Base-by-base conservation (phyloP, 2,888 invertebrate genomes). In the Heliconius sara region DNA sequence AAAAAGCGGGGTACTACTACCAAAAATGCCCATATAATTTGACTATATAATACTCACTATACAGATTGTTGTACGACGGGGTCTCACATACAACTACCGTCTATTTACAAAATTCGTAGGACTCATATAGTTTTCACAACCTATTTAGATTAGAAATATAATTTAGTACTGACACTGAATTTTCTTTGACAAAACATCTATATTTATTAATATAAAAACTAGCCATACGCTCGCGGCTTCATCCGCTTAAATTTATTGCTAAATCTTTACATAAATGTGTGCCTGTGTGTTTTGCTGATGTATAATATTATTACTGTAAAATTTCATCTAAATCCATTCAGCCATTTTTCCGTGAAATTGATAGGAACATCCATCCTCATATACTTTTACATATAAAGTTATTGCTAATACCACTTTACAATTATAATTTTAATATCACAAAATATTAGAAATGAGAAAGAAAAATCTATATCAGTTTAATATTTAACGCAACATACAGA, bases 21-120 rank as follows among this genome's bases (percentile, higher is more conserved):
- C 88, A 89, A 93, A 70, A 92, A 92, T 92, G 92, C 91, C 91
- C 90, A 76, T 88, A 89, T 87, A 90, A 91, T 91, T 93, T 91
- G 89, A 92, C 92, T 93, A 93, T 93, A 93, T 88, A 82, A 80
- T 82, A 84, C 81, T 83, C 78, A 72, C 72, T 78, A 82, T 52
- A 71, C 80, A 80, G 65, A 66, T 80, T 57, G 76, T 66, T 43
- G 76, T 30, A 57, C 76, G 76, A 79, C 81, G 34, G 79, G 77
- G n/a, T n/a, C 60, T 71, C 76, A 79, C 60, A 73, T 75, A 43
- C 39, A 60, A 60, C 65, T 77, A 82, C 25, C 25, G 63, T 25
- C 27, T 80, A 82, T 82, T 52, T 80, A 80, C 80, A 82, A 80
- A 79, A 80, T 80, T 82, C 68, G 43, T 79, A 75, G 75, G 75